phyloP scores from a whole-genome alignment of 2,888 invertebrate genomes.

The Hesperia comma region DNA sequence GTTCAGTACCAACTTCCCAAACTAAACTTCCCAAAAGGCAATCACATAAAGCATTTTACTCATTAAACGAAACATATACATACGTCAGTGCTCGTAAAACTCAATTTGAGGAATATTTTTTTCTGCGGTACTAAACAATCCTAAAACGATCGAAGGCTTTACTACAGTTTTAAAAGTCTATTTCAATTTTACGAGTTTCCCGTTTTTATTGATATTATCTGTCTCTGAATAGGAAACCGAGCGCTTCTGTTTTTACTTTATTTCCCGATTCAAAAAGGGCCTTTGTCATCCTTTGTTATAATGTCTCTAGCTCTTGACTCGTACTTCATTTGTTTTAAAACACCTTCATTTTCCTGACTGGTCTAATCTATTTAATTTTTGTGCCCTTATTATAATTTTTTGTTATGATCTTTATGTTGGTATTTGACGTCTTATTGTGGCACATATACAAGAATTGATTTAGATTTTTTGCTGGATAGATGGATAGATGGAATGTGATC shows the following conservation, averaged over 20 bases:
- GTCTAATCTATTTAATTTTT: no score
- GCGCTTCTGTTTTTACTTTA: constrained; percentile 37
- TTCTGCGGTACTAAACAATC: constrained; percentile 29
- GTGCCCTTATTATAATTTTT: no score
- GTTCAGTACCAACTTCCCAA: background rate
- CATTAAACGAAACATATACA: constrained; percentile 28
- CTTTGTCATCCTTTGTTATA: constrained; percentile 31
- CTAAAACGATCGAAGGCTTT: constrained; percentile 35
- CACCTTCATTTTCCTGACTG: constrained; percentile 24
- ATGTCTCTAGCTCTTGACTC: constrained; percentile 19
- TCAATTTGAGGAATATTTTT: constrained; percentile 26
- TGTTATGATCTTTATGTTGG: no score
- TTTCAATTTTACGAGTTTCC: constrained; percentile 47
- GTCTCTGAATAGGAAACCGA: constrained; percentile 39
- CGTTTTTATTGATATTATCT: constrained; percentile 50
- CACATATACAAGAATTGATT: no score
- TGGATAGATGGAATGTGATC: no score
- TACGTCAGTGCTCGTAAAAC: constrained; percentile 29
- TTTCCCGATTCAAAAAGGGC: constrained; percentile 15
- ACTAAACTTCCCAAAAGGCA: background rate
- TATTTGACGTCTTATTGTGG: no score
- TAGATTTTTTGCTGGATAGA: no score
- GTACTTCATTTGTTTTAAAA: constrained; percentile 28
- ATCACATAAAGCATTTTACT: constrained; percentile 23
- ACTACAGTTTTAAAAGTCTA: constrained; percentile 44